Base-by-base conservation (phyloP, 1,140 invertebrate species). In the Periplaneta americana region DNA sequence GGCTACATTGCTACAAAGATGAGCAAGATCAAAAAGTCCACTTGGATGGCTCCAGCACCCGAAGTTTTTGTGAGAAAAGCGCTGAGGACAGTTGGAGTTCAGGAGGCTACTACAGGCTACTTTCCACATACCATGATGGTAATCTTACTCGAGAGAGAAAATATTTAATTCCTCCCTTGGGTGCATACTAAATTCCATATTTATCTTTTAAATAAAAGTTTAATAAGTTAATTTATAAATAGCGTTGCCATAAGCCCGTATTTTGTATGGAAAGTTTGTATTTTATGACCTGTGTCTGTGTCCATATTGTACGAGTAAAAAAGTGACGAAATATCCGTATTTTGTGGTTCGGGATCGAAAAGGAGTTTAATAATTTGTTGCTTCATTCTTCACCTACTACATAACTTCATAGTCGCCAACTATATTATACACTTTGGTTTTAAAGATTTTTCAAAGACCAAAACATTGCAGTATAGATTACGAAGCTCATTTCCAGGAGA, bases 1-100 rank as follows among this genome's bases (percentile, higher is more conserved):
- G 96, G 95, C 32, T 96, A 95, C 84, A 97, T 99, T 0, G 95
- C 96, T 8, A 97, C 97, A 0, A 98, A 98, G 84, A 96, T 99
- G 96, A 95, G 95, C 31, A 95, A 95, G 85, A 95, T 98, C 80
- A 92, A 92, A 39, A 93, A 92, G 83, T 89, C 95, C n/a, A 93
- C 93, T 3, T 91, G 95, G 87, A 93, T 96, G 88, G 94, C 94
- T 18, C 97, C 97, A 0, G 92, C 92, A 0, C 93, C 97, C 0
- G 90, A 93, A 3, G 91, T 89, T 18, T 99, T 93, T 88, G 97
- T 98, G 8, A 90, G 92, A 78, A 91, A 93, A 1, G 93, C 96
- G 0, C 87, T 98, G 10, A 92, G 91, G 83, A 95, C 95, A 22
- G 90, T 96, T 34, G 96, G 96, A 22, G 91, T 96, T 75, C 91